Percentiles rank a stretch among this genome's conserved stretches.
Evolutionary conservation across 2,113 vertebrate species (phyloP).

Genomic region (Vulpes ferrilata): DNA sequence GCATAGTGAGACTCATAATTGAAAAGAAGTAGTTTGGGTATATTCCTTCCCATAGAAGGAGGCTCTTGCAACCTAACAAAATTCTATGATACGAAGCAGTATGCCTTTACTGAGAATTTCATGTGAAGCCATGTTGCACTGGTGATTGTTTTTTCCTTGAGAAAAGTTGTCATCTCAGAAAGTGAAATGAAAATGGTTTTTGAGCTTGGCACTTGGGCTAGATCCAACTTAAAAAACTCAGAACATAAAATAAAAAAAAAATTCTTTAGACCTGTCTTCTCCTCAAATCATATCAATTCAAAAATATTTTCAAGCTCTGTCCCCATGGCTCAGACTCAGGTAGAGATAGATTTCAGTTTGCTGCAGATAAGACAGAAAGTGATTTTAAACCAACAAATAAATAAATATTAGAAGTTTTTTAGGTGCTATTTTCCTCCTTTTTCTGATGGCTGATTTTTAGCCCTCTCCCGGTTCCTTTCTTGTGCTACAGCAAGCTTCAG

Average conservation of each 20-base stretch:
- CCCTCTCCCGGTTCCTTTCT: background rate
- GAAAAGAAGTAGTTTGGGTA: background rate
- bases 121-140: background rate
- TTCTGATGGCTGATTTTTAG: background rate
- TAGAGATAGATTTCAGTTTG: background rate
- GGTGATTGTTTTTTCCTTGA: background rate
- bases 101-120: background rate
- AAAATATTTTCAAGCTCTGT: constrained; percentile 11
- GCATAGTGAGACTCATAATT: background rate
- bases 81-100: background rate
- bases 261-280: background rate
- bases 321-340: background rate
- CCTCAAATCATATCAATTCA: constrained; percentile 3
- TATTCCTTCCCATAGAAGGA: background rate
- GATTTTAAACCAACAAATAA: constrained; percentile 17
- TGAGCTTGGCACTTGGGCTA: constrained; percentile 39
- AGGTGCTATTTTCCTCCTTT: background rate
- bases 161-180: constrained; percentile 68
- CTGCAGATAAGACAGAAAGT: background rate
- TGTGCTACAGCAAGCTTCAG: background rate
- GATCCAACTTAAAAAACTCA: constrained; percentile 58
- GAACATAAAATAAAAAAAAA: background rate
- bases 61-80: background rate
- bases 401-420: constrained; percentile 22
- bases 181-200: constrained; percentile 68